Percentiles rank a stretch among this genome's conserved stretches.
Evolutionary conservation across 1,140 invertebrate genomes (phyloP).

Genomic region (Drosophila jambulina): DNA sequence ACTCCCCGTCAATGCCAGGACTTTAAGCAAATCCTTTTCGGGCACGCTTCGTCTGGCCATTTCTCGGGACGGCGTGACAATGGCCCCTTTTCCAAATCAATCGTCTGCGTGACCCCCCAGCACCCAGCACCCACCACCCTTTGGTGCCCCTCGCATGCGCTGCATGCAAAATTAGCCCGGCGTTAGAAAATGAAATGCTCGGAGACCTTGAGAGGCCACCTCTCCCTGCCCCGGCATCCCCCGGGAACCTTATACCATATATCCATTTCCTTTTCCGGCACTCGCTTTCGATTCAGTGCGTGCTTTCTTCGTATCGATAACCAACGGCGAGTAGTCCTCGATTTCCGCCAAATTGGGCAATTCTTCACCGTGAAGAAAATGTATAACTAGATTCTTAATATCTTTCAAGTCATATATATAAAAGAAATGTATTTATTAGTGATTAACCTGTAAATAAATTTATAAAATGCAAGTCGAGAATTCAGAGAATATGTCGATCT

Average conservation of each 20-base stretch:
- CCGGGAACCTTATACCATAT: slow-evolving; percentile 31
- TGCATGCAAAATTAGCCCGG: slow-evolving; percentile 75
- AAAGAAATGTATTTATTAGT: not conserved
- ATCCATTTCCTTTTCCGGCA: slow-evolving; percentile 71
- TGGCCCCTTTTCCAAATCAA: slow-evolving; percentile 78
- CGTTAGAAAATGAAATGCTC: slow-evolving; percentile 72
- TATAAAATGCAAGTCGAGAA: not conserved
- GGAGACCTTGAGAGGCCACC: slow-evolving; percentile 62
- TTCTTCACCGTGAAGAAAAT: not conserved
- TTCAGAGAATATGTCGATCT: not conserved
- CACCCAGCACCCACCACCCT: not conserved
- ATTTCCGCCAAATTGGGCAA: slow-evolving; percentile 45
- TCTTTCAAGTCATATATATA: not conserved
- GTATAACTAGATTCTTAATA: too few species aligned
- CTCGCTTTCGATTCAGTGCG: slow-evolving; percentile 64
- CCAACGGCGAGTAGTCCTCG: slow-evolving; percentile 12
- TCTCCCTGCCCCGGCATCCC: not conserved
- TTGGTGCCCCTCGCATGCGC: slow-evolving; percentile 50
- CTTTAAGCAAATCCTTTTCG: slow-evolving; percentile 70
- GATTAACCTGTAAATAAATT: not conserved
- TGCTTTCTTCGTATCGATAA: slow-evolving; percentile 54
- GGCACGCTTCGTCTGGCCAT: slow-evolving; percentile 17
- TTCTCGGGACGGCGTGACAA: slow-evolving; percentile 72
- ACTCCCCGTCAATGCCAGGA: slow-evolving; percentile 6
- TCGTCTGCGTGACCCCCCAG: slow-evolving; percentile 71